phyloP scores from a whole-genome alignment of 2,797 vertebrate genomes.

The Anomalospiza imberbis region DNA sequence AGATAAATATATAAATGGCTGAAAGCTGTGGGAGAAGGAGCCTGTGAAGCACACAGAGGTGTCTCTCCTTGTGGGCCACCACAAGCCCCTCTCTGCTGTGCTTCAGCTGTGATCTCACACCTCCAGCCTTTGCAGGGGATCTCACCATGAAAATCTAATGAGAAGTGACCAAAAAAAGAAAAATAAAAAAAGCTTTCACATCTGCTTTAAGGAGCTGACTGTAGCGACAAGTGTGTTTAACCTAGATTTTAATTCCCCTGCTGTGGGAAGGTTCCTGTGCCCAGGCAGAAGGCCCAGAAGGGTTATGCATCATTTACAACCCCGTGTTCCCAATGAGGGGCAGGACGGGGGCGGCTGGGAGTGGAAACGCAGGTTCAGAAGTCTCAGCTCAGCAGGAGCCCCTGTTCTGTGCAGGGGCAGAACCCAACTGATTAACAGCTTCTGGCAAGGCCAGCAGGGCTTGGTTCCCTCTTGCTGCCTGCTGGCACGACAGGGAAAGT shows the following conservation, averaged over 20 bases:
- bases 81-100: background rate
- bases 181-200: background rate
- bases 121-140: background rate
- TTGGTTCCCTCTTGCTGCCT: background rate
- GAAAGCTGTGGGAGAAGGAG: background rate
- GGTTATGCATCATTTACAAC: slow-evolving; percentile 60
- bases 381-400: slow-evolving; percentile 39
- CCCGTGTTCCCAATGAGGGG: background rate
- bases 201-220: background rate
- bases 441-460: background rate
- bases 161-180: background rate
- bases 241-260: slow-evolving; percentile 51
- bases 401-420: background rate
- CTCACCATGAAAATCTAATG: background rate
- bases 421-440: background rate
- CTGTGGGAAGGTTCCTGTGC: background rate
- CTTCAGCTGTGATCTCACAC: background rate
- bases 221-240: slow-evolving; percentile 3
- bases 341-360: background rate
- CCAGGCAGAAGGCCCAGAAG: slow-evolving; percentile 48
- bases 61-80: background rate
- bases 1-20: background rate
- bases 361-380: background rate
- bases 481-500: background rate
- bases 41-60: background rate